Base-by-base conservation (phyloP, 2,113 vertebrate species). In the Heterochromis multidens region DNA sequence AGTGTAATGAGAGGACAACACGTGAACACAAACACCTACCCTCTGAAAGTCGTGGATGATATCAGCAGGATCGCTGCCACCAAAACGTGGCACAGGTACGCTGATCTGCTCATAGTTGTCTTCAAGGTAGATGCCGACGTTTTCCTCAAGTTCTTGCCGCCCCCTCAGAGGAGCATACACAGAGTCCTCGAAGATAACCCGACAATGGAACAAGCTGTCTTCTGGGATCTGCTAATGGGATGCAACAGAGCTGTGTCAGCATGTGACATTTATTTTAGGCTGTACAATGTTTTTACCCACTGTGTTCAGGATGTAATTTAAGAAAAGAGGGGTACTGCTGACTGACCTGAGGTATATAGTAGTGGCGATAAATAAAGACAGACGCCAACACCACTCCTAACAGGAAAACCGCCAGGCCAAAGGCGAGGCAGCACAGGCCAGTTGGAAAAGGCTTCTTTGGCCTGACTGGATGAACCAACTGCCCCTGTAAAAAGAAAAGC, bases 11-110 rank as follows among this genome's bases (percentile, higher is more conserved):
- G n/a, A 81, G 43, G 16, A 81, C 49, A 52, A 3, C 13, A 31
- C 3, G n/a, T 4, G 4, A 70, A 52, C 6, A 33, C 1, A 29
- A 5, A 40, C n/a, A 61, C 91, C 93, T 95, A 99, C 98, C 94
- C 96, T 91, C 87, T 98, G 97, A 91, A 99, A 99, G 84, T 99
- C 98, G 0, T 99, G 98, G 92, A 99, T 97, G 90, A 99, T 99
- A 81, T 98, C 97, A 0, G 97, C 98, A 1, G 98, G 97, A 87
- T 99, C 97, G 0, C 98, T 97, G 1, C 97, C 97, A 10, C 97
- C 97, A 46, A 99, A 98, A 91, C 96, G 96, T 2, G 98, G 97
- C 89, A 97, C 95, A 0, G 98, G 97, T 58, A 99, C 96, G 0
- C 96, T 99, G 95, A 99, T 99, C 63, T 97, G 96, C 80, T 99